Percentiles rank a stretch among this genome's conserved stretches.
Conservation (phyloP, 35 echinoderm and acorn worm species). For the Acanthaster planci region DNA sequence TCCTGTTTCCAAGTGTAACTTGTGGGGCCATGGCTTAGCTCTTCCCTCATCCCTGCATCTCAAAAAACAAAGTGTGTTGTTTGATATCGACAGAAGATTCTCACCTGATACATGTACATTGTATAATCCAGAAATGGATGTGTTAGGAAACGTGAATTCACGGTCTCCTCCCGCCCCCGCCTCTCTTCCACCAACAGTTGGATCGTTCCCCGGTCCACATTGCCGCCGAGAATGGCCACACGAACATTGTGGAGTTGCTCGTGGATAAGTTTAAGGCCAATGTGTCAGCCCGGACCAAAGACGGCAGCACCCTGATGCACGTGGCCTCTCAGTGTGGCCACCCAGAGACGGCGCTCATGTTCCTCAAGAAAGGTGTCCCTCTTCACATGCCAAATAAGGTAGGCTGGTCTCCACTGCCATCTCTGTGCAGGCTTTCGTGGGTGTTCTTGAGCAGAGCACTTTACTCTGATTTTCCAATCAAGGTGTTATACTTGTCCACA, state of each 20-base stretch:
- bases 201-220: constrained; percentile 96
- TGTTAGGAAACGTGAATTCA: no score
- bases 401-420: background rate
- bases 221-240: constrained; percentile 95
- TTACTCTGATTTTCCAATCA: background rate
- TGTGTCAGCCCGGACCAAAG: constrained; percentile 93
- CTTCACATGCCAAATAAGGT: constrained; percentile 99
- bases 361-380: constrained; percentile 98
- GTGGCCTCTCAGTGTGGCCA: constrained; percentile 98
- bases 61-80: no score
- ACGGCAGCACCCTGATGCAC: constrained; percentile 97
- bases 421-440: background rate
- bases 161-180: no score
- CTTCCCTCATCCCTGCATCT: no score
- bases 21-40: no score
- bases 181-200: constrained; percentile 47
- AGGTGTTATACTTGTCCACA: no score
- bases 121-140: no score
- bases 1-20: no score
- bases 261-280: constrained; percentile 97
- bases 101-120: no score
- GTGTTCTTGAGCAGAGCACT: background rate
- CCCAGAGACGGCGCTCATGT: constrained; percentile 90
- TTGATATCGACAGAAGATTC: no score
- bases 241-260: constrained; percentile 76